Evolutionary conservation across 1,140 invertebrate species (phyloP).

Genomic region (Euura saliciscinereae): DNA sequence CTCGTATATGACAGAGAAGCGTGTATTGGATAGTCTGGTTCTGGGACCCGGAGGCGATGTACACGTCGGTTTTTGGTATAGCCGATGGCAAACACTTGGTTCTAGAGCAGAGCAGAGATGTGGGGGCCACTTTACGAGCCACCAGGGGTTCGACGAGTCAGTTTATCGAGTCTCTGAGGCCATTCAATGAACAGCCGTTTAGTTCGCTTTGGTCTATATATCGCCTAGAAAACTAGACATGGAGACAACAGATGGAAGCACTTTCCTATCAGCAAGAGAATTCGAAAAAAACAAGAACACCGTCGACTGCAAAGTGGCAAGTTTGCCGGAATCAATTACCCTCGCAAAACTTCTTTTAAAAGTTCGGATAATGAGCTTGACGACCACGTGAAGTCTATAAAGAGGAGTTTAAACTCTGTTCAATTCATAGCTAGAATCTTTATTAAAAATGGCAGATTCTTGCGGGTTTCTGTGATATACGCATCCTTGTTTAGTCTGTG

Average conservation of each 20-base stretch:
- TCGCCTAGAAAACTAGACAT: neutral
- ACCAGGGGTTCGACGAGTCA: slow-evolving; percentile 34
- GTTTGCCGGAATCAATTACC: too few relatives aligned
- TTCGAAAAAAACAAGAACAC: too few relatives aligned
- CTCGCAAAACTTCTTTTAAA: too few relatives aligned
- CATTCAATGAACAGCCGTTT: slow-evolving; percentile 44
- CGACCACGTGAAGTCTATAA: too few relatives aligned
- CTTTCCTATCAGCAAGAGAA: too few relatives aligned
- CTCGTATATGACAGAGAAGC: too few relatives aligned
- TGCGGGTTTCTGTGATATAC: slow-evolving; percentile 25
- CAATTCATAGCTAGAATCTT: too few relatives aligned
- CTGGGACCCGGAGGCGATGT: neutral
- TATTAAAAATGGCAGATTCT: too few relatives aligned
- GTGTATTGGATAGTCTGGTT: neutral
- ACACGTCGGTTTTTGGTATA: neutral
- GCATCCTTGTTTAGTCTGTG: slow-evolving; percentile 35
- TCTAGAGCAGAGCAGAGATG: slow-evolving; percentile 1
- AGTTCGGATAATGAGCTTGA: too few relatives aligned
- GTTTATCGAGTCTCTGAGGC: slow-evolving; percentile 45
- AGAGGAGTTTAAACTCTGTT: too few relatives aligned
- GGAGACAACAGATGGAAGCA: too few relatives aligned
- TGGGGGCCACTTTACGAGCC: slow-evolving; percentile 39
- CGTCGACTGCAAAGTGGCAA: too few relatives aligned
- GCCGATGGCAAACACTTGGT: neutral
- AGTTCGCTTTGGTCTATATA: slow-evolving; percentile 27